Evolutionary conservation across 2,113 vertebrate species (phyloP).

Genomic region (Cichladusa arquata): DNA sequence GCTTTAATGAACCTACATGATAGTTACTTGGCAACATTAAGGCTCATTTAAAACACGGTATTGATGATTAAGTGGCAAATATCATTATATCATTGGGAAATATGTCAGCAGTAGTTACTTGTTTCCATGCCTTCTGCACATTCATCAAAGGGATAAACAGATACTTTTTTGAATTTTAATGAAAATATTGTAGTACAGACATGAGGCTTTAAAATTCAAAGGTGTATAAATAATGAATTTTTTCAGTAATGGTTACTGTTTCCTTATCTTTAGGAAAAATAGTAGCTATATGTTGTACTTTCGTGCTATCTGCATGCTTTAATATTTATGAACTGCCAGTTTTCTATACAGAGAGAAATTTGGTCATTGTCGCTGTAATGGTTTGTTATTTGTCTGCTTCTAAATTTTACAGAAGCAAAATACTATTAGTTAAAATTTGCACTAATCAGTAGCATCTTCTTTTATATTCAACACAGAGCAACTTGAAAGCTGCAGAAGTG

Average conservation of each 20-base stretch:
- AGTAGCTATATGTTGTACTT: slow-evolving; percentile 49
- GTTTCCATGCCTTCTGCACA: slow-evolving; percentile 13
- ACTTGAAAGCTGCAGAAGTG: not conserved
- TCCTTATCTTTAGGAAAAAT: slow-evolving; percentile 29
- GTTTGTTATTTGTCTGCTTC: slow-evolving; percentile 31
- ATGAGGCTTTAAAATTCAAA: slow-evolving; percentile 46
- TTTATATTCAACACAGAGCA: not conserved
- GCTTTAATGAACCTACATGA: slow-evolving; percentile 24
- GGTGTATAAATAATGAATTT: slow-evolving; percentile 58
- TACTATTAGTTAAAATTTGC: slow-evolving; percentile 1
- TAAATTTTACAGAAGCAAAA: slow-evolving; percentile 26
- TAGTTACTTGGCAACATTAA: slow-evolving; percentile 30
- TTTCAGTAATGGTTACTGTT: slow-evolving; percentile 35
- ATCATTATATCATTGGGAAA: not conserved
- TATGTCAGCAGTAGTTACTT: slow-evolving; percentile 8
- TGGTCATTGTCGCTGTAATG: not conserved
- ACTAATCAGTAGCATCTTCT: not conserved
- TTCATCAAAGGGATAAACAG: slow-evolving; percentile 51
- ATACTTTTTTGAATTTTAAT: slow-evolving; percentile 51
- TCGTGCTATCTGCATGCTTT: slow-evolving; percentile 17
- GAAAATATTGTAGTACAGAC: not conserved
- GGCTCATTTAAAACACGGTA: not conserved
- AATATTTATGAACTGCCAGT: slow-evolving; percentile 52
- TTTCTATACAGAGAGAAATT: slow-evolving; percentile 28
- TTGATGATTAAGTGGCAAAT: slow-evolving; percentile 44